Conservation (phyloP, 2,113 vertebrate species). For the Carlito syrichta region DNA sequence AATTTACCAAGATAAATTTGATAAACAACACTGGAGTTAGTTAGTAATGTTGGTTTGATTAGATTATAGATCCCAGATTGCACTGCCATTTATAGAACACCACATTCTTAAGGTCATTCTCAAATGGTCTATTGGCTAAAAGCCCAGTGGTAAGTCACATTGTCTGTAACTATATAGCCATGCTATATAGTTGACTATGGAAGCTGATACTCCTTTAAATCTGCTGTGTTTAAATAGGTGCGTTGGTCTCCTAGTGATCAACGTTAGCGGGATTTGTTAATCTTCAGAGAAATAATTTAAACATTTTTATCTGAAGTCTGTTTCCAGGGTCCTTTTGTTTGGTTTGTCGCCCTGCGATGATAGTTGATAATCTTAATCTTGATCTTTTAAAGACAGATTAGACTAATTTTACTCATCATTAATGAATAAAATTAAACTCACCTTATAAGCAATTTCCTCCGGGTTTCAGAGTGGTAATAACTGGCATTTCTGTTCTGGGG, state of each 20-base stretch:
- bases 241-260: not conserved
- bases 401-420: not conserved
- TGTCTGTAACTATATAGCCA: not conserved
- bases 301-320: not conserved
- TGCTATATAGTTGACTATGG: not conserved
- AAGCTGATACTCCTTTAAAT: not conserved
- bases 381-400: not conserved
- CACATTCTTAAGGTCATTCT: not conserved
- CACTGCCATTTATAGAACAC: not conserved
- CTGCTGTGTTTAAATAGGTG: not conserved
- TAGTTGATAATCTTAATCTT: not conserved
- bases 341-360: not conserved
- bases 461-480: not conserved
- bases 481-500: conserved; percentile 38
- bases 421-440: not conserved
- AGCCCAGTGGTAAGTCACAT: fast-evolving
- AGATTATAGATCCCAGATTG: not conserved
- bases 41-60: not conserved
- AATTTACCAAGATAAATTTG: not conserved
- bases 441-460: conserved; percentile 5
- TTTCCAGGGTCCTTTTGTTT: not conserved
- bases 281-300: not conserved
- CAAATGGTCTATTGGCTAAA: not conserved
- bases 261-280: not conserved
- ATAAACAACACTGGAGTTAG: not conserved